These are phyloP conservation scores for Oxyteleia sp. DNA, from an alignment of 2,888 invertebrate genomes.

Conservation along the genomic window DNA sequence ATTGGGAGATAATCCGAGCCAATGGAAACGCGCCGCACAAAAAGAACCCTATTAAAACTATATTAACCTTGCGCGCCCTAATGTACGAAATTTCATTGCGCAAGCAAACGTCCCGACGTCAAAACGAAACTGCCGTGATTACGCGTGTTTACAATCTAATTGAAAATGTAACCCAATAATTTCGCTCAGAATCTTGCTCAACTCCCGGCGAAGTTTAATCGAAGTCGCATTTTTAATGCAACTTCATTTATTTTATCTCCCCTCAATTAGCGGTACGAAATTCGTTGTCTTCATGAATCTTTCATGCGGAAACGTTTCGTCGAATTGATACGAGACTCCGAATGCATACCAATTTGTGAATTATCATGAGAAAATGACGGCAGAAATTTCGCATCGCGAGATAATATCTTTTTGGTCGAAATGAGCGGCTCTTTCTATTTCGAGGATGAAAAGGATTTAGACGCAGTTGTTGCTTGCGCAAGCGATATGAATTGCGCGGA, in stretches of 20 bases:
- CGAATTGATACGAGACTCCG: constrained; percentile 40
- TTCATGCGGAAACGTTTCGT: constrained; percentile 55
- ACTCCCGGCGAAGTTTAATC: constrained; percentile 54
- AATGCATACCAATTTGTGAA: constrained; percentile 63
- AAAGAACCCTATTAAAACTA: constrained; percentile 1
- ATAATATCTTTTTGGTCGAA: constrained; percentile 53
- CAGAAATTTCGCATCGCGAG: constrained; percentile 52
- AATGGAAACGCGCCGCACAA: no score
- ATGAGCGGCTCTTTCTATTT: constrained; percentile 44
- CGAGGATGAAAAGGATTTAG: constrained; percentile 39
- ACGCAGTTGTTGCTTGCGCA: constrained; percentile 44
- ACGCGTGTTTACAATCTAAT: constrained; percentile 60
- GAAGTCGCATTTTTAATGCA: constrained; percentile 53
- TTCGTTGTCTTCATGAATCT: constrained; percentile 68
- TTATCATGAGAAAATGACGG: constrained; percentile 65
- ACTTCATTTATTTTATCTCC: constrained; percentile 62
- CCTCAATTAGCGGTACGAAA: constrained; percentile 65
- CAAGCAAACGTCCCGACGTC: constrained; percentile 37
- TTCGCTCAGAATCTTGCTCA: constrained; percentile 53
- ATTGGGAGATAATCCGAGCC: no score
- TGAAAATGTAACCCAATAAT: constrained; percentile 67
- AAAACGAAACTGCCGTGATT: constrained; percentile 54
- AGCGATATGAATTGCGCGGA: constrained; percentile 61
- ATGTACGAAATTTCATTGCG: constrained; percentile 54
- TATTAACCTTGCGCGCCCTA: constrained; percentile 29